Conservation (phyloP, 2,888 invertebrate species). For the Oxystoma pomonae region DNA sequence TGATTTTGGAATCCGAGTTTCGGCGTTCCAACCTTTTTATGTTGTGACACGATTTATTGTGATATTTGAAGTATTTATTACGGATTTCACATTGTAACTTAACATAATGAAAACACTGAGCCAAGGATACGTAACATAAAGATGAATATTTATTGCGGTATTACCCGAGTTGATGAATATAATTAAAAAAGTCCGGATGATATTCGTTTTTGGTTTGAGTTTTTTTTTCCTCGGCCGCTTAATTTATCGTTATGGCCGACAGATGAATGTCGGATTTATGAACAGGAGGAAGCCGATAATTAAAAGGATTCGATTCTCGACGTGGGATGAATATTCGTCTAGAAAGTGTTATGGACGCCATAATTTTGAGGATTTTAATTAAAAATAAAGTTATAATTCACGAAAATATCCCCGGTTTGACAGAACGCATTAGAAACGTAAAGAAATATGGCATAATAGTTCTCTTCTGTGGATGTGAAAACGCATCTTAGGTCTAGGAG, state of each 20-base stretch:
- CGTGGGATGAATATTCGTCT: background rate
- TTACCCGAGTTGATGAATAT: slow-evolving; percentile 38
- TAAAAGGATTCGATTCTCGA: slow-evolving; percentile 13
- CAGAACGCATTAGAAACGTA: background rate
- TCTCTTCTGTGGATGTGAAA: no score
- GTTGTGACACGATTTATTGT: slow-evolving; percentile 40
- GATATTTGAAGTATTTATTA: slow-evolving; percentile 42
- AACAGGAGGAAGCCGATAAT: slow-evolving; percentile 23
- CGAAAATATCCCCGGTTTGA: background rate
- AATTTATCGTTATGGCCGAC: slow-evolving; percentile 24
- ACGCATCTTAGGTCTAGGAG: no score
- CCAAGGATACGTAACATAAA: slow-evolving; percentile 34
- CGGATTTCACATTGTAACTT: slow-evolving; percentile 42
- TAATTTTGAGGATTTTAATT: slow-evolving; percentile 4
- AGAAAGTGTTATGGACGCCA: slow-evolving; percentile 1
- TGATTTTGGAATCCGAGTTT: slow-evolving; percentile 37
- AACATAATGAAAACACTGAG: slow-evolving; percentile 37
- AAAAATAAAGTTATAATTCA: background rate
- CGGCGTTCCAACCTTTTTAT: slow-evolving; percentile 25
- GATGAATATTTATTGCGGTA: slow-evolving; percentile 40
- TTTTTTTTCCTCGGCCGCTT: slow-evolving; percentile 7
- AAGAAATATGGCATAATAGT: no score
- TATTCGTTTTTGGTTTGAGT: slow-evolving; percentile 10
- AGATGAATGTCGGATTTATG: slow-evolving; percentile 24
- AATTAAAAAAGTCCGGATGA: slow-evolving; percentile 33